Percentiles rank a stretch among this genome's conserved stretches.
These are phyloP conservation scores for Gorsachius goisagi DNA, from an alignment of 2,113 vertebrate species.

Conservation along the genomic window DNA sequence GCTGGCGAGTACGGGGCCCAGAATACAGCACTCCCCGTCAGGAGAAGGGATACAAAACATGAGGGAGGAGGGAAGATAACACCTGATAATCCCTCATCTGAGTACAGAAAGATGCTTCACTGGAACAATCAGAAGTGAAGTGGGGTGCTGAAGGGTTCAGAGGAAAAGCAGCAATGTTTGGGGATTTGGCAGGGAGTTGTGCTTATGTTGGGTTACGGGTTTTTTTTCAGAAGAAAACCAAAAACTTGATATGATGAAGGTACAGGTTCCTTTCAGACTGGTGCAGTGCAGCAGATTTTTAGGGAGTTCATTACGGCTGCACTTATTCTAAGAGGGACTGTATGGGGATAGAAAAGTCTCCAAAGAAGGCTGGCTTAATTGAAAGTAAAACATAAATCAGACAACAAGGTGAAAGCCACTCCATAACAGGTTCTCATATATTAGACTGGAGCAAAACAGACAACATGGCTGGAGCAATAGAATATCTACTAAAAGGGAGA, in stretches of 20 bases:
- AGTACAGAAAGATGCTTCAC: neutral
- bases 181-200: neutral
- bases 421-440: neutral
- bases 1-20: neutral
- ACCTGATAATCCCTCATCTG: neutral
- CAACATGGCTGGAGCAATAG: neutral
- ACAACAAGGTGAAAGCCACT: neutral
- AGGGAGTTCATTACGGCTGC: neutral
- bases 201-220: fast-evolving
- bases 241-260: neutral
- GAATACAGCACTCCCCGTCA: neutral
- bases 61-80: neutral
- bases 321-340: neutral
- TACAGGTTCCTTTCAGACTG: neutral
- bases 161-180: neutral
- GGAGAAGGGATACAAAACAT: neutral
- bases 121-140: neutral
- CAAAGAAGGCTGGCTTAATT: neutral
- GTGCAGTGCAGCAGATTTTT: neutral
- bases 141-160: neutral
- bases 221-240: neutral
- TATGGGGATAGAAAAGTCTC: neutral
- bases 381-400: neutral
- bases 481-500: neutral
- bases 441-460: neutral